Base-by-base conservation (phyloP, 1,140 invertebrate species). In the Lycorma delicatula region DNA sequence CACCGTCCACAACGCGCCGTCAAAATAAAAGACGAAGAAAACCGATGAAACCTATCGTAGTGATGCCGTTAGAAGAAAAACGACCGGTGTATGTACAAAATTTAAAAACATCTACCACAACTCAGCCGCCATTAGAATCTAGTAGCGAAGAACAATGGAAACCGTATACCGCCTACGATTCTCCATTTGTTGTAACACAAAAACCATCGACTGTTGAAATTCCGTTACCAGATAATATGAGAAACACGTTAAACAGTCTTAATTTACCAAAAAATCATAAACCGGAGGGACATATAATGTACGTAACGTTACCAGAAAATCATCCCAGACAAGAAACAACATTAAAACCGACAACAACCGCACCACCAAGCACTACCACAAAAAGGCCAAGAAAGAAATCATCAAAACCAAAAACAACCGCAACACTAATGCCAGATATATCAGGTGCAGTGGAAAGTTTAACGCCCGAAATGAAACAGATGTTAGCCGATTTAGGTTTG, bases 401-500 rank as follows among this genome's bases (percentile, higher is more conserved):
- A 0, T 23, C 6, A 28, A 38, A 38, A 18, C 18, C 54, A 0
- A 38, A 13, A 28, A 31, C 34, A 53, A 61, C 50, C 12, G 61
- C 62, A 58, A 58, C 61, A 0, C 28, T 49, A 27, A 23, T 60
- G 7, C 68, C 70, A 11, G 68, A 72, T 62, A 64, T 69, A 11
- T 56, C 64, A 23, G 63, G 66, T 18, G 69, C 72, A 1, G 72
- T 67, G 9, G 67, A 74, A 20, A 69, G 65, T 41, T 70, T 76
- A 48, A 71, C 71, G 22, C 62, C 69, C 22, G 70, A 76, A 25
- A 73, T 75, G 71, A 70, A 71, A 60, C 67, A 73, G 7, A 59
- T 77, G 2, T 54, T 77, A 2, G 69, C 71, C 6, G 72, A 72
- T 0, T 70, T 77, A 9, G 74, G 74, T 1, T 57, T 77, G 55